These are phyloP conservation scores for Spialia ferax DNA, from an alignment of 2,888 invertebrate species.

Conservation along the genomic window DNA sequence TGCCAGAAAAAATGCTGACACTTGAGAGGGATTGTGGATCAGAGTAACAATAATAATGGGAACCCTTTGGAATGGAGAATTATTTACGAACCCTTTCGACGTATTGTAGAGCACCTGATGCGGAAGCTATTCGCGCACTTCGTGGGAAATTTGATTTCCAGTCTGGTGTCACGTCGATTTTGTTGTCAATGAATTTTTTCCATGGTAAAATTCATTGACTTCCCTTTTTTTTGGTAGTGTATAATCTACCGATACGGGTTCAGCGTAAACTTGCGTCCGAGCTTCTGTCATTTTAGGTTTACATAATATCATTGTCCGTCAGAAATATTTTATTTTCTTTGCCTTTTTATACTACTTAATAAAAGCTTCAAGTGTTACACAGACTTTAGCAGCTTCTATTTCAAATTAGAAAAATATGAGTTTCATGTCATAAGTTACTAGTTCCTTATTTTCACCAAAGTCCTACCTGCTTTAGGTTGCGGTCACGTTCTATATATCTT, in stretches of 20 bases:
- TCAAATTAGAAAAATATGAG: too few species aligned
- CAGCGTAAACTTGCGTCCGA: too few species aligned
- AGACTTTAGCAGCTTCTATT: too few species aligned
- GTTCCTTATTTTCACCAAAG: not conserved
- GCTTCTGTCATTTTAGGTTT: too few species aligned
- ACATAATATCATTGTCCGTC: too few species aligned
- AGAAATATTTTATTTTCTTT: too few species aligned
- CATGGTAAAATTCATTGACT: not conserved
- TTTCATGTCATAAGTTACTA: too few species aligned
- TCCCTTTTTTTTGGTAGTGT: not conserved
- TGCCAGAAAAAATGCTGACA: conserved; percentile 78
- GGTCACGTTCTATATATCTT: conserved; percentile 77
- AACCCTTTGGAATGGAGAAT: conserved; percentile 68
- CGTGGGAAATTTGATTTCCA: conserved; percentile 70
- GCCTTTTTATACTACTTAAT: too few species aligned
- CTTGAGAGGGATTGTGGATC: conserved; percentile 80
- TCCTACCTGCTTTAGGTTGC: conserved; percentile 41
- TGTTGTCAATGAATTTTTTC: not conserved
- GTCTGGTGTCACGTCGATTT: conserved; percentile 23
- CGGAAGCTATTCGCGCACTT: conserved; percentile 81
- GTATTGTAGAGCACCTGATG: conserved; percentile 73
- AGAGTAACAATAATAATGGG: conserved; percentile 80
- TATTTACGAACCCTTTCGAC: conserved; percentile 77
- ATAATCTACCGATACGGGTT: too few species aligned
- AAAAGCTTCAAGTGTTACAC: too few species aligned